Evolutionary conservation across 2,797 vertebrate genomes (phyloP).

Genomic region (Myiothlypis coronata): DNA sequence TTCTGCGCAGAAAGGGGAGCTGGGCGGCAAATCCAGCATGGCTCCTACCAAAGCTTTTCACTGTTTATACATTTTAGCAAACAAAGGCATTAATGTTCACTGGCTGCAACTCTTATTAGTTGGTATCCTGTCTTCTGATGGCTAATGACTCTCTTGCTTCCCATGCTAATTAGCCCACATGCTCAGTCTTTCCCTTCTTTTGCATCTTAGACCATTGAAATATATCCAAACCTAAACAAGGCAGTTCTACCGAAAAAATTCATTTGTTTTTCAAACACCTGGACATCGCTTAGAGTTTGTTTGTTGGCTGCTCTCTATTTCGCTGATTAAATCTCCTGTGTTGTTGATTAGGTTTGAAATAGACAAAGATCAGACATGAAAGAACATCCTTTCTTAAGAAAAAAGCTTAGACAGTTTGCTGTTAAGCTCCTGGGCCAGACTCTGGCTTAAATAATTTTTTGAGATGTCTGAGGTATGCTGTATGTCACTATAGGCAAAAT

Average conservation of each 20-base stretch:
- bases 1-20: not conserved
- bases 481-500: not conserved
- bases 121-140: not conserved
- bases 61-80: not conserved
- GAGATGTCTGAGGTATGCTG: rapidly evolving
- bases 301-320: not conserved
- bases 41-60: rapidly evolving
- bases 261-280: not conserved
- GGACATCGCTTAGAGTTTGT: not conserved
- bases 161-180: not conserved
- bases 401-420: not conserved
- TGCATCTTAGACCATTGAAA: not conserved
- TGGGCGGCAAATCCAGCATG: not conserved
- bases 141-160: not conserved
- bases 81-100: not conserved
- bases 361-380: not conserved
- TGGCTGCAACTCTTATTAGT: not conserved
- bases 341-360: not conserved
- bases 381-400: not conserved
- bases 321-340: not conserved
- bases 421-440: not conserved
- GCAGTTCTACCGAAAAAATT: not conserved
- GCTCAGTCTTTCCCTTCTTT: not conserved
- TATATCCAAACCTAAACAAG: not conserved
- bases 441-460: not conserved